Percentiles rank a stretch among this genome's conserved stretches.
phyloP scores from a whole-genome alignment of 2,888 invertebrate species.

The Galerucella nymphaeae region DNA sequence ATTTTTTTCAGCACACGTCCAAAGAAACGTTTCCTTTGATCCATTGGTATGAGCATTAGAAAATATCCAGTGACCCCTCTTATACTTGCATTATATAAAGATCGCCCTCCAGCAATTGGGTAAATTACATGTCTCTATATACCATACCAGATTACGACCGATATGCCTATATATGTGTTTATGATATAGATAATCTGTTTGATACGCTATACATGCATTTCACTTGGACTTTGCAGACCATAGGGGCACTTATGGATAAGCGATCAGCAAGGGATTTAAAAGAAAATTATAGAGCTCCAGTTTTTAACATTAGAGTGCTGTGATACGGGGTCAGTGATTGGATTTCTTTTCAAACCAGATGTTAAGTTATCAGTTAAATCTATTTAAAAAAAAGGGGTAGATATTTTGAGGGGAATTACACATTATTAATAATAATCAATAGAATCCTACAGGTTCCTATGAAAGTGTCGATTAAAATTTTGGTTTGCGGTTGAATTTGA shows the following conservation, averaged over 20 bases:
- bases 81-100: conserved; percentile 22
- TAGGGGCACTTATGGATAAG: conserved; percentile 35
- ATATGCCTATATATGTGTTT: conserved; percentile 37
- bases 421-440: too few species aligned
- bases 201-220: conserved; percentile 32
- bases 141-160: conserved; percentile 42
- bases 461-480: too few species aligned
- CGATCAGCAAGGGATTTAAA: conserved; percentile 21
- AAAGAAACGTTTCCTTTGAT: conserved; percentile 6
- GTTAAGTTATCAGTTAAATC: not conserved
- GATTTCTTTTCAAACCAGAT: conserved; percentile 1
- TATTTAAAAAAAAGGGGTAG: not conserved
- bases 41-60: conserved; percentile 14
- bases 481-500: too few species aligned
- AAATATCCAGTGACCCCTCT: conserved; percentile 22
- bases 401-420: not conserved
- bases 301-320: conserved; percentile 9
- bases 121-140: conserved; percentile 48
- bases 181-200: conserved; percentile 36
- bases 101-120: conserved; percentile 45
- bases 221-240: conserved; percentile 23
- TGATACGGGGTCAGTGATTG: conserved; percentile 4
- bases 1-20: not conserved
- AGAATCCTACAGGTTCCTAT: too few species aligned
- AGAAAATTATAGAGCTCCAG: conserved; percentile 19